Evolutionary conservation across 1,140 invertebrate genomes (phyloP).

Genomic region (Aphelinus certus): DNA sequence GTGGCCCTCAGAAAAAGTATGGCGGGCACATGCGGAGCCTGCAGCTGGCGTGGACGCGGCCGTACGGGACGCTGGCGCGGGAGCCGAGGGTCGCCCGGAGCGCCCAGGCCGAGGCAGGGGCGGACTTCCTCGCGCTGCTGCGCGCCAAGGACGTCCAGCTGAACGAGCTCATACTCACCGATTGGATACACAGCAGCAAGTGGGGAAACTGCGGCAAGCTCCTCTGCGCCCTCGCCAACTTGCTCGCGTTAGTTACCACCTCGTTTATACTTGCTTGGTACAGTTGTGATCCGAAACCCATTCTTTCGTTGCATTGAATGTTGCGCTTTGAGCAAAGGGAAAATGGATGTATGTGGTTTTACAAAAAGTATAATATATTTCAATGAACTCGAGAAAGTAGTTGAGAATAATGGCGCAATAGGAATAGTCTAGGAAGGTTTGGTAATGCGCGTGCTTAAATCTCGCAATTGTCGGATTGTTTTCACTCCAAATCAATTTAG

Average conservation of each 20-base stretch:
- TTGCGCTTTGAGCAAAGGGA: no score
- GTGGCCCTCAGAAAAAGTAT: constrained; percentile 52
- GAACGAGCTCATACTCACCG: constrained; percentile 55
- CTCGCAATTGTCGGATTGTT: no score
- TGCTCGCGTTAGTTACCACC: constrained; percentile 50
- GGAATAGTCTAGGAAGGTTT: no score
- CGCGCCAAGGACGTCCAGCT: constrained; percentile 55
- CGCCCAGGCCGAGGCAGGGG: constrained; percentile 52
- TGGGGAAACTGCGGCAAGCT: constrained; percentile 58
- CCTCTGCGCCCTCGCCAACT: constrained; percentile 55
- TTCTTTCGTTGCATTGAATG: no score
- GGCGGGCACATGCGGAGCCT: constrained; percentile 58
- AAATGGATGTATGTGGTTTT: no score
- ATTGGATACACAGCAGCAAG: constrained; percentile 60
- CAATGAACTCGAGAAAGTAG: no score
- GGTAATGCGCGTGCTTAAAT: no score
- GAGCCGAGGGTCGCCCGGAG: constrained; percentile 43
- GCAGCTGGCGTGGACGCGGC: constrained; percentile 59
- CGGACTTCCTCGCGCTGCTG: constrained; percentile 53
- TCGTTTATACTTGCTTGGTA: no score
- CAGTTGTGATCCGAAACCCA: no score
- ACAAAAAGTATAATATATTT: no score
- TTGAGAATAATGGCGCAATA: no score
- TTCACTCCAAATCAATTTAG: no score
- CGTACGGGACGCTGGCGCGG: constrained; percentile 45